Evolutionary conservation across 2,888 invertebrate genomes (phyloP), one percentile per base, ranked within the genome.

Genomic region (Saturnia pavonia): DNA sequence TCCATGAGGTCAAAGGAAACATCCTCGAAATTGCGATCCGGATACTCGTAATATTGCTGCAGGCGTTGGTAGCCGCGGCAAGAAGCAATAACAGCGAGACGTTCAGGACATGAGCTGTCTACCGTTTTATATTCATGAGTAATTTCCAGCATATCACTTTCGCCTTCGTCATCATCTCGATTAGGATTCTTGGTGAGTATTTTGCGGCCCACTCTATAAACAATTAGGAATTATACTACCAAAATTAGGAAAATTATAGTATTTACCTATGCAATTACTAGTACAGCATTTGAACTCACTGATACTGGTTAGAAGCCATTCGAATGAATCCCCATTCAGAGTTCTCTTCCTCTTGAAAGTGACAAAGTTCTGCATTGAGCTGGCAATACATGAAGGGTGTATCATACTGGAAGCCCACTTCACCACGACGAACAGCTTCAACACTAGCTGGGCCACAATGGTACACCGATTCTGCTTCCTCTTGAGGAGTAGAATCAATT

Each of bases 401-500:
- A 82, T 97, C 97, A 81, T 96, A 96, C 72, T 95, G 94, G 83
- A 96, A 95, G 70, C 96, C 96, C 27, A 97, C 96, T 85, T 96
- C 96, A 0, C 97, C 97, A 40, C 95, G 94, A 68, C 96, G 95
- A 3, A 97, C 95, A 27, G 97, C 97, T 78, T 95, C 95, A 22
- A 96, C 93, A 65, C 96, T 96, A 51, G 96, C 95, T 19, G 96
- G 95, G 80, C 96, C 94, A 89, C 97, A 95, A 76, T 94, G 92
- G 80, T 94, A 95, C 34, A 95, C 92, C 75, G 94, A 93, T 74
- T 95, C 95, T 25, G 95, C 95, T 80, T 94, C 94, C 82, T 96
- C 96, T 84, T 97, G 97, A 6, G 97, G 97, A 2, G 97, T 97
- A 8, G 97, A 94, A 82, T 97, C 97, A 74, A 97, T 95, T 25